Base-by-base conservation (phyloP, 2,888 invertebrate species). In the Halocaridina rubra region DNA sequence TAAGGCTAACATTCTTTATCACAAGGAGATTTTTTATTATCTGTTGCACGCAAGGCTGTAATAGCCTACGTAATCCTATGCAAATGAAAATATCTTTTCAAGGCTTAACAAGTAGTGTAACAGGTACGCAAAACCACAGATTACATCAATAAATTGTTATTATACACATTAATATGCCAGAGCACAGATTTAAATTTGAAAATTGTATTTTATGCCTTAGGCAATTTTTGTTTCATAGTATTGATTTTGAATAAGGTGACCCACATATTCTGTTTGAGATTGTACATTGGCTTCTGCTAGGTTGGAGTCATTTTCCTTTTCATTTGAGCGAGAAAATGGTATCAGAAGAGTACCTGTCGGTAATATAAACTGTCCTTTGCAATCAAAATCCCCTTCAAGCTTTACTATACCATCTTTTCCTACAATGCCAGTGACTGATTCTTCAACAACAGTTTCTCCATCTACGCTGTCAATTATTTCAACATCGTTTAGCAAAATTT, bases 381-480 rank as follows among this genome's bases (percentile, higher is more conserved):
- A n/a, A n/a, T n/a, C n/a, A n/a, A n/a, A n/a, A n/a, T 77, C 57
- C 29, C 8, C 24, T 5, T n/a, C 46, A 16, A 46, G 39, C 27
- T 27, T 16, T 7, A 22, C 77, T 19, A 10, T 59, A 10, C 57
- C 30, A 30, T 59, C 39, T 27, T 29, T 46, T 1, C 64, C 61
- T 10, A 74, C 46, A 13, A 74, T 46, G 10, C 80, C 80, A n/a
- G 59, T 61, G 10, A 81, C 74, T 7, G 72, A 27, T 13, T n/a
- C 69, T 29, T 29, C 16, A 2, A 80, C 27, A n/a, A 24, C 16
- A 8, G 19, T 59, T n/a, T 76, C 39, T 13, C 78, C 46, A 32
- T 78, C 61, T 29, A 82, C 19, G 46, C 67, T 69, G 10, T 82
- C 77, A 29, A 84, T 77, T 29, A 84, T 84, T 29, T 84, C 82